Evolutionary conservation across 2,113 vertebrate species (phyloP).

Genomic region (Corynorhinus townsendii): DNA sequence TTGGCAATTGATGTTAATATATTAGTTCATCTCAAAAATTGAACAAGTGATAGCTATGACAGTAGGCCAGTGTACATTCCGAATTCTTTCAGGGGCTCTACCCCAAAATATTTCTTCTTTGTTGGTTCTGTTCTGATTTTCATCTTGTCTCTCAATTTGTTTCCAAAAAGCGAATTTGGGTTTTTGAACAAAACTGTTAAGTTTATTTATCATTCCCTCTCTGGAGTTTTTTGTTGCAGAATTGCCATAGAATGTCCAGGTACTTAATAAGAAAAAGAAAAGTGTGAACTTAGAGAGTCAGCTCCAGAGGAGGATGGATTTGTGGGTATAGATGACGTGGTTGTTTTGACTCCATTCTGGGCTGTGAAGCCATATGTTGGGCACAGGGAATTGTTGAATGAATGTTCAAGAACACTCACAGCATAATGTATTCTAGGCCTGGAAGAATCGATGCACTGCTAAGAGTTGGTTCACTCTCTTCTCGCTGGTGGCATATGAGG

Average conservation of each 20-base stretch:
- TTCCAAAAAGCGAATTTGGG: neutral
- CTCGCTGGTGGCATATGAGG: neutral
- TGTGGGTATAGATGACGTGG: neutral
- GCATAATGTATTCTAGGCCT: neutral
- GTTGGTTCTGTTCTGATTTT: neutral
- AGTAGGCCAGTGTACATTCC: neutral
- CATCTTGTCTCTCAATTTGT: neutral
- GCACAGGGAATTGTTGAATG: neutral
- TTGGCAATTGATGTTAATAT: neutral
- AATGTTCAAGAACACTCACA: neutral
- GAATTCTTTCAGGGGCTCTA: neutral
- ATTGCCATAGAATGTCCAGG: neutral
- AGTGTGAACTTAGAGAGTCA: neutral
- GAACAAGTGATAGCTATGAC: neutral
- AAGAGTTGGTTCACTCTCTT: neutral
- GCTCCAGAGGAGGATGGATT: neutral
- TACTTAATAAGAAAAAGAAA: neutral
- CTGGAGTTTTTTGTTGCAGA: neutral
- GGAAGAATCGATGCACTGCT: neutral
- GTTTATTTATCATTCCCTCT: neutral
- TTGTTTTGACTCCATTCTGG: neutral
- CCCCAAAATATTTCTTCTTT: neutral
- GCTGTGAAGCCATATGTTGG: neutral
- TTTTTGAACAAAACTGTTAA: neutral
- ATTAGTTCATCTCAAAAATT: neutral